phyloP scores from a whole-genome alignment of 2,797 vertebrate genomes.

The Chiroxiphia lanceolata region DNA sequence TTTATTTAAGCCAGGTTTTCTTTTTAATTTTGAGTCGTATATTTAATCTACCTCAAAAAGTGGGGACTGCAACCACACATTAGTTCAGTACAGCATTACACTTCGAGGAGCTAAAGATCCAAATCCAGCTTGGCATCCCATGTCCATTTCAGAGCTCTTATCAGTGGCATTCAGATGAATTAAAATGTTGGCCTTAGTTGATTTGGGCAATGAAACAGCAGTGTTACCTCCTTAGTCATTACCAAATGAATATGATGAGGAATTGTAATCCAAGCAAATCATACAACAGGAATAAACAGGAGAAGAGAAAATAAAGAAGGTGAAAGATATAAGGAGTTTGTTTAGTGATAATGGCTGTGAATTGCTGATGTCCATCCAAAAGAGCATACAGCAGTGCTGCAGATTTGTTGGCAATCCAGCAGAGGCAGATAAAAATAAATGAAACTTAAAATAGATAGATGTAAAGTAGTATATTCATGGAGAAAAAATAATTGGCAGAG shows the following conservation, averaged over 20 bases:
- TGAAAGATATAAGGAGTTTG: not conserved
- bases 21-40: not conserved
- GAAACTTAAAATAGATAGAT: constrained; percentile 30
- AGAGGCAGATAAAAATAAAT: constrained; percentile 39
- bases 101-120: not conserved
- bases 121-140: not conserved
- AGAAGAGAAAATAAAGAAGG: not conserved
- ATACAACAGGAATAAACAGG: not conserved
- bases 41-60: not conserved
- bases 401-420: not conserved
- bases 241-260: not conserved
- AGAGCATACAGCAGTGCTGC: not conserved
- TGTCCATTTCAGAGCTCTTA: not conserved
- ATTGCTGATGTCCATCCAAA: not conserved
- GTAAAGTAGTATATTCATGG: not conserved
- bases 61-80: not conserved
- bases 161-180: not conserved
- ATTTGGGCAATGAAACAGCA: not conserved
- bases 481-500: constrained; percentile 2
- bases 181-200: not conserved
- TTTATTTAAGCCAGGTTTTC: not conserved
- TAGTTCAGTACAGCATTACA: not conserved
- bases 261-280: constrained; percentile 1
- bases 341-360: not conserved
- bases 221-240: not conserved